These are phyloP conservation scores for Rhorus exstirpatorius DNA, from an alignment of 2,888 invertebrate species.

Conservation along the genomic window DNA sequence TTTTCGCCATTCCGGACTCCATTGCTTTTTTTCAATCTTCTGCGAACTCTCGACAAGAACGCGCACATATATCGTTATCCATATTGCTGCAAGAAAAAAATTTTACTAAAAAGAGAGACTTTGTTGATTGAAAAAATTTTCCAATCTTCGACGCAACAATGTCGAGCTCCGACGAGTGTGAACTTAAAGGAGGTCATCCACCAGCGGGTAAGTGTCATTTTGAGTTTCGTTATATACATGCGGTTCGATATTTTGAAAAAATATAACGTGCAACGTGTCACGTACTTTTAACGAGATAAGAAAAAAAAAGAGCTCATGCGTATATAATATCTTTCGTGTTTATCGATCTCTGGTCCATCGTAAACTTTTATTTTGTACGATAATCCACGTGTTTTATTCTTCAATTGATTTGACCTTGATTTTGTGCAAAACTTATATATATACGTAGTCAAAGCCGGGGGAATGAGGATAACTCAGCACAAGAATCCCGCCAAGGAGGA, in stretches of 20 bases:
- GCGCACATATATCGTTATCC: constrained; percentile 23
- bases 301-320: not conserved
- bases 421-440: constrained; percentile 79
- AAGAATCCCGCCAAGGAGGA: constrained; percentile 90
- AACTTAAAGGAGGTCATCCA: constrained; percentile 95
- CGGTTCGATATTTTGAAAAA: too few relatives aligned
- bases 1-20: constrained; percentile 17
- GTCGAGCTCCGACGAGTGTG: constrained; percentile 90
- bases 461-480: constrained; percentile 96
- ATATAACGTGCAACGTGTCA: constrained; percentile 16
- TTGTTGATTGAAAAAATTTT: not conserved
- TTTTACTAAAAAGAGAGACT: not conserved
- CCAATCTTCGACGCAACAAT: constrained; percentile 77
- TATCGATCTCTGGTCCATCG: not conserved
- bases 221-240: too few relatives aligned
- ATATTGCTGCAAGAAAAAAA: constrained; percentile 54
- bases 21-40: constrained; percentile 51
- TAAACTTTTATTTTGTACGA: not conserved
- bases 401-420: not conserved
- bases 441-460: constrained; percentile 94
- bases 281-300: not conserved
- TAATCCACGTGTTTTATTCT: not conserved
- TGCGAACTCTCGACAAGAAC: constrained; percentile 38
- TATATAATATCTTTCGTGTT: not conserved
- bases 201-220: constrained; percentile 91